Conservation (phyloP, 2,888 invertebrate genomes). For the Luperina testacea region DNA sequence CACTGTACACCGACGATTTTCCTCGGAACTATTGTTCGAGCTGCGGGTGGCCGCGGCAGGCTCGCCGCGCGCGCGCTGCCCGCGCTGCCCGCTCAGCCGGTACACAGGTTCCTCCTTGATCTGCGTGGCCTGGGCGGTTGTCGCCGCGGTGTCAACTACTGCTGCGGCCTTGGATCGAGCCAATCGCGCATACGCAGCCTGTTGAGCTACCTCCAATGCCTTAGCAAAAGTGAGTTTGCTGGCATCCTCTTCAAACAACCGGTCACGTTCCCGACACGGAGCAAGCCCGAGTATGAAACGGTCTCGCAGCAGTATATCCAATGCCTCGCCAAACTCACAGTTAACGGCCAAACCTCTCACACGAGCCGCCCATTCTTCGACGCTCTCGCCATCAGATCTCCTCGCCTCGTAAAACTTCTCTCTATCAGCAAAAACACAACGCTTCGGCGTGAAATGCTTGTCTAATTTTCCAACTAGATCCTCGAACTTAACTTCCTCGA, state of each 20-base stretch:
- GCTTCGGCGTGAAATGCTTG: constrained; percentile 11
- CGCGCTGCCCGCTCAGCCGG: not conserved
- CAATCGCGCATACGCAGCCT: too few relatives aligned
- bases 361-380: not conserved
- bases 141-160: too few relatives aligned
- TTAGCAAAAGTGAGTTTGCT: not conserved
- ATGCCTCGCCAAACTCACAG: not conserved
- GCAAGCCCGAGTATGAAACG: constrained; percentile 10
- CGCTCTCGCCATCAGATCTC: too few relatives aligned
- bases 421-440: not conserved
- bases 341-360: constrained; percentile 10
- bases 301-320: not conserved
- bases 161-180: too few relatives aligned
- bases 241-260: too few relatives aligned
- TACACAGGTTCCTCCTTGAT: constrained; percentile 6
- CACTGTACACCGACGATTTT: constrained; percentile 8
- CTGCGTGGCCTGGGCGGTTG: not conserved
- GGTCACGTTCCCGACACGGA: not conserved
- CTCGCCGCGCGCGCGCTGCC: not conserved
- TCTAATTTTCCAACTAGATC: constrained; percentile 1
- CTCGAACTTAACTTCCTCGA: constrained; percentile 5
- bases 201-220: not conserved
- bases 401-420: not conserved
- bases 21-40: not conserved
- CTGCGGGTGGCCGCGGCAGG: not conserved